Base-by-base conservation (phyloP, 37 sponge, comb jelly and placozoan genomes). In the Ianthella basta region DNA sequence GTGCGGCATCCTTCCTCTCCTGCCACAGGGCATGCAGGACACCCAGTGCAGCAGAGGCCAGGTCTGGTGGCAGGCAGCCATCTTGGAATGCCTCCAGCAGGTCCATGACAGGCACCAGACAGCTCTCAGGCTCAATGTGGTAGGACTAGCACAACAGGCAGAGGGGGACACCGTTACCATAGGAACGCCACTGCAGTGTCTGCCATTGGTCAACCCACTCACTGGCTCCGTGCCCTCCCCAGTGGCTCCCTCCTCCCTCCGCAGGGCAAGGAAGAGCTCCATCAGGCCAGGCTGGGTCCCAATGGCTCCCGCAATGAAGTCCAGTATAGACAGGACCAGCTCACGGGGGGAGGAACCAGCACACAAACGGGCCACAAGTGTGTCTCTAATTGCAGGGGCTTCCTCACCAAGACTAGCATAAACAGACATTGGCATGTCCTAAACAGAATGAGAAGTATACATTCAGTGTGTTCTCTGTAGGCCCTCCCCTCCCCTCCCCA, bases 381-480 rank as follows among this genome's bases (percentile, higher is more conserved):
- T 77, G 79, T 94, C 94, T 56, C 94, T 85, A 27, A 87, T 78
- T 41, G 88, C 53, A 50, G 72, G 55, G 50, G 88, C 91, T 13
- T 88, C 89, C 32, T 78, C 35, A 8, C 94, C 94, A 34, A 94
- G 94, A 69, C 88, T 87, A 1, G 88, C 82, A 77, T 87, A 94
- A 83, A 94, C 83, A 21, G 94, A 94, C 91, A 94, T 90, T 4
- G 94, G 94, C 14, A 88, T 61, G 21, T 80, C 91, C 83, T 91
- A 69, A 15, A 80, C 56, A n/a, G 60, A 27, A 25, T 23, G 19
- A 39, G 27, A 44, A 19, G 27, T 20, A 12, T 63, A 29, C 65
- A 13, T 29, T 6, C 27, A 63, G 65, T 24, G 5, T 13, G 5
- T 13, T 4, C 29, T 8, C 34, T 38, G 44, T n/a, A n/a, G n/a